These are phyloP conservation scores for Lasioglossum zephyrum DNA, from an alignment of 2,888 invertebrate genomes.

Conservation along the genomic window DNA sequence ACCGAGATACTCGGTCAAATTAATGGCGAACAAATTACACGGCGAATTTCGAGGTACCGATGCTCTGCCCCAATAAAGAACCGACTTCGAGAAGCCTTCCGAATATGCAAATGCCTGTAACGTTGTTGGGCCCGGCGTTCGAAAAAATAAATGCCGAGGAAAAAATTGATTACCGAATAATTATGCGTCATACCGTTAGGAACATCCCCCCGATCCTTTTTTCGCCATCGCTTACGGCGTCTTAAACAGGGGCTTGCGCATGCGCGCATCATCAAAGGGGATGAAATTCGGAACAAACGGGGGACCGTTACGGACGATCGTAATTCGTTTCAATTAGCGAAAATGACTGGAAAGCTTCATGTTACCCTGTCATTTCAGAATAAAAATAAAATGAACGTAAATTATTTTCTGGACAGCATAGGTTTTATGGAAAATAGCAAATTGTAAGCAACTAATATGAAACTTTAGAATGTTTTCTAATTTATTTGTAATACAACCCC, in stretches of 20 bases:
- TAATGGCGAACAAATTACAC: constrained; percentile 76
- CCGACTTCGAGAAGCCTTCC: constrained; percentile 40
- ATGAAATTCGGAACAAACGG: constrained; percentile 12
- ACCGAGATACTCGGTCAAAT: constrained; percentile 61
- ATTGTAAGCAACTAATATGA: too few species aligned
- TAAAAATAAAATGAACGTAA: background rate
- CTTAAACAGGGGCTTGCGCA: constrained; percentile 10
- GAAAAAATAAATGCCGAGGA: constrained; percentile 46
- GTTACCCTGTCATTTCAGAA: background rate
- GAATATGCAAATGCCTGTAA: constrained; percentile 59
- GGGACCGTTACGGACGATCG: constrained; percentile 29
- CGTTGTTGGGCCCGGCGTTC: constrained; percentile 41
- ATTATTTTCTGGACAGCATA: background rate
- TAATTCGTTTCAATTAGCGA: background rate
- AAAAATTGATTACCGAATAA: constrained; percentile 67
- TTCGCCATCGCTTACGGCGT: constrained; percentile 18
- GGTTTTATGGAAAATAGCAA: too few species aligned
- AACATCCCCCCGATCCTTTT: constrained; percentile 38
- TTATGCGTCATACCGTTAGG: constrained; percentile 60
- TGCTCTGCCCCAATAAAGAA: constrained; percentile 29
- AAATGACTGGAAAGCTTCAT: background rate
- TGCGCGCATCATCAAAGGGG: constrained; percentile 16
- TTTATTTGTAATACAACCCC: too few species aligned
- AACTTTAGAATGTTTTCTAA: too few species aligned
- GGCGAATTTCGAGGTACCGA: constrained; percentile 64